These are phyloP conservation scores for Liolophura sinensis DNA, from an alignment of 1,140 invertebrate genomes.

Conservation along the genomic window DNA sequence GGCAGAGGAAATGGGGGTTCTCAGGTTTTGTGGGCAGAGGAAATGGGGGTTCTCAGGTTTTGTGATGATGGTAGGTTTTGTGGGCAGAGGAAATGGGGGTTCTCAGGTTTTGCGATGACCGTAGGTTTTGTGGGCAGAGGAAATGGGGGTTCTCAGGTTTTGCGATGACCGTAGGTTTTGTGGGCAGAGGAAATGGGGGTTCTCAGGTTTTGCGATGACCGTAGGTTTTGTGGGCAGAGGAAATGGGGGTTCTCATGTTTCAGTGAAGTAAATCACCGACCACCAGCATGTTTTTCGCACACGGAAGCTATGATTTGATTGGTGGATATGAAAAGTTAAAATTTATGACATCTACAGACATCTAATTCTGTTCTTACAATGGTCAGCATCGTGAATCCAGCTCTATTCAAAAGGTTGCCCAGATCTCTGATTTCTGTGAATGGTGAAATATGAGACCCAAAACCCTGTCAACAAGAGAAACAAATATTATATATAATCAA, in stretches of 20 bases:
- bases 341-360: neutral
- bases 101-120: too few species aligned
- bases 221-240: too few species aligned
- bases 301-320: too few species aligned
- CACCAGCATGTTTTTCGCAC: neutral
- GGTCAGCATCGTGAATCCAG: conserved; percentile 93
- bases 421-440: conserved; percentile 84
- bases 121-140: too few species aligned
- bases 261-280: neutral
- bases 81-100: neutral
- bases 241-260: neutral
- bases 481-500: neutral
- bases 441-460: conserved; percentile 92
- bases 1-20: too few species aligned
- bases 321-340: neutral
- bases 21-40: too few species aligned
- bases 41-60: too few species aligned
- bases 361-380: conserved; percentile 67
- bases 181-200: neutral
- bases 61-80: too few species aligned
- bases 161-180: too few species aligned
- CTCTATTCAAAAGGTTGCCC: conserved; percentile 77
- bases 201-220: too few species aligned
- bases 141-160: too few species aligned
- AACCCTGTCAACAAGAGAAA: conserved; percentile 64